Evolutionary conservation across 2,888 invertebrate genomes (phyloP).

Genomic region (Xanthorhoe designata): DNA sequence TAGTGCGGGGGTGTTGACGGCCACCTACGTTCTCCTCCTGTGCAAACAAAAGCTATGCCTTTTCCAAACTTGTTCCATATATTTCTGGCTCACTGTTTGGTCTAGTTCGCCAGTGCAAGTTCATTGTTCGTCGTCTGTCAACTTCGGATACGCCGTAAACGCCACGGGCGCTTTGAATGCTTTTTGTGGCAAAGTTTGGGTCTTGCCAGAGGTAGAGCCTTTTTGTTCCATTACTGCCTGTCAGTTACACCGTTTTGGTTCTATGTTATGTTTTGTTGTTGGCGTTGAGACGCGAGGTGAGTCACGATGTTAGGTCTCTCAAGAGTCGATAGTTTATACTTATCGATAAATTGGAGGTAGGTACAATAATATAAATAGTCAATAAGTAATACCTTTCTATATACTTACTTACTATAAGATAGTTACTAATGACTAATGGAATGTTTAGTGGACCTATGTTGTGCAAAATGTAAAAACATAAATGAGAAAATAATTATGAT

Average conservation of each 20-base stretch:
- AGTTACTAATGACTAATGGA: background rate
- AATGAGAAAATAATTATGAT: too few species aligned
- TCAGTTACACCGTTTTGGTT: slow-evolving; percentile 74
- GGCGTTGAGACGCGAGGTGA: slow-evolving; percentile 82
- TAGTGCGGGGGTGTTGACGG: slow-evolving; percentile 58
- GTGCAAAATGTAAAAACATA: too few species aligned
- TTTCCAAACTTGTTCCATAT: slow-evolving; percentile 70
- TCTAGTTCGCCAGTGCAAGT: slow-evolving; percentile 84
- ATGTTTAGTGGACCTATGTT: too few species aligned
- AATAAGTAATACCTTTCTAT: background rate
- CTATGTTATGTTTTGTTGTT: slow-evolving; percentile 76
- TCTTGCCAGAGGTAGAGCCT: slow-evolving; percentile 65
- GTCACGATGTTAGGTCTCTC: slow-evolving; percentile 73
- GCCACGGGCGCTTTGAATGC: slow-evolving; percentile 63
- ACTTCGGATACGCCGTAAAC: slow-evolving; percentile 66
- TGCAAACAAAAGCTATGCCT: slow-evolving; percentile 56
- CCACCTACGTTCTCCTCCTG: slow-evolving; percentile 61
- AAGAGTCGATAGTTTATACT: slow-evolving; percentile 70
- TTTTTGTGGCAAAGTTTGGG: slow-evolving; percentile 71
- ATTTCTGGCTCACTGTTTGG: slow-evolving; percentile 77
- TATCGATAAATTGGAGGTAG: slow-evolving; percentile 60
- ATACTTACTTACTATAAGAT: background rate
- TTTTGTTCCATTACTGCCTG: slow-evolving; percentile 69
- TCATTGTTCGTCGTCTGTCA: slow-evolving; percentile 74
- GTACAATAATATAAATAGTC: slow-evolving; percentile 14